phyloP scores from a whole-genome alignment of 1,140 invertebrate genomes.

The Asobara japonica region DNA sequence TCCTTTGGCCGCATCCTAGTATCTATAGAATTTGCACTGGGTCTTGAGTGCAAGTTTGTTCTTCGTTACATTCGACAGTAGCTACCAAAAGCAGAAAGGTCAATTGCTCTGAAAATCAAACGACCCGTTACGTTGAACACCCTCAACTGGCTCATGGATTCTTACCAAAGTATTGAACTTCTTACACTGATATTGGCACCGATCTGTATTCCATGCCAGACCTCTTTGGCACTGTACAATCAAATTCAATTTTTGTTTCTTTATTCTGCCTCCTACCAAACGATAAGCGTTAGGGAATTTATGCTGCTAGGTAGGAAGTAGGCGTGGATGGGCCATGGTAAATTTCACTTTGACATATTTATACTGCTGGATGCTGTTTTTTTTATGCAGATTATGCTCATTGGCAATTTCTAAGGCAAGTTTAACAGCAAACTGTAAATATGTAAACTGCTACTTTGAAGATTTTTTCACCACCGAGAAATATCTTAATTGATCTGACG shows the following conservation, averaged over 20 bases:
- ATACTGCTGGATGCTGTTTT: background rate
- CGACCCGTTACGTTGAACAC: background rate
- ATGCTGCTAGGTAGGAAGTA: background rate
- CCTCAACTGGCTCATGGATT: background rate
- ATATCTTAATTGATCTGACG: slow-evolving; percentile 6
- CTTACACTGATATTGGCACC: slow-evolving; percentile 8
- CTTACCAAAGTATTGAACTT: slow-evolving; percentile 5
- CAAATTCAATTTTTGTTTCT: slow-evolving; percentile 4
- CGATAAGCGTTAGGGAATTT: background rate
- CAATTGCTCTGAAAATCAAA: background rate
- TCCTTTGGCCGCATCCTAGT: background rate
- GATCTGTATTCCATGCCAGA: background rate
- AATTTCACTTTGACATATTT: background rate
- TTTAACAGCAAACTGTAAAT: background rate
- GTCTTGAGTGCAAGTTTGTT: background rate
- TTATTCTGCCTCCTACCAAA: too few species aligned
- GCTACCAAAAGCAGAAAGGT: background rate
- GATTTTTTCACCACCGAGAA: background rate
- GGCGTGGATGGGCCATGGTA: background rate
- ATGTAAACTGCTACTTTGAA: background rate
- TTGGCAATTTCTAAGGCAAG: background rate
- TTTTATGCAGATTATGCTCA: background rate
- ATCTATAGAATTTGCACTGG: background rate
- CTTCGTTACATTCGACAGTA: slow-evolving; percentile 5
- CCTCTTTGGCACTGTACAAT: background rate